A percentile compares a stretch with the other conserved stretches of the same genome.
phyloP scores from a whole-genome alignment of 92 coral and sea anemone genomes.

The Hydrozoanthus gracilis region DNA sequence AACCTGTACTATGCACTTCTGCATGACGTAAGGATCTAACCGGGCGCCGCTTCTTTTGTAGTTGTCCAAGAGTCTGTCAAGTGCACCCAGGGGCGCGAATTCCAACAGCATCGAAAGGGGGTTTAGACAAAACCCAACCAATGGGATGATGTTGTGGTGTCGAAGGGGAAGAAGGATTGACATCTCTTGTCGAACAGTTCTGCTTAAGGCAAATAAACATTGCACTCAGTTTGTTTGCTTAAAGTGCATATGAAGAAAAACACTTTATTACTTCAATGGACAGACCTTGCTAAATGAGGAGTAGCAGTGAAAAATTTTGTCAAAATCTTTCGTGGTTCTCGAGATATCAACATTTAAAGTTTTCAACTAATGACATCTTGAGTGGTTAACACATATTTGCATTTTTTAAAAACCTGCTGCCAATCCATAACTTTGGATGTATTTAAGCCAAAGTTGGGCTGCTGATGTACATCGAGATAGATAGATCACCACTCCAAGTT shows the following conservation, averaged over 20 bases:
- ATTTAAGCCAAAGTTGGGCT: too few species aligned
- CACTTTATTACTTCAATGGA: neutral
- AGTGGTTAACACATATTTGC: too few species aligned
- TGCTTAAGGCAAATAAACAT: conserved; percentile 19
- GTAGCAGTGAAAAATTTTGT: too few species aligned
- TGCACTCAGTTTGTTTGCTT: neutral
- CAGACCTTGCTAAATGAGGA: too few species aligned
- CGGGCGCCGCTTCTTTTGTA: conserved; percentile 90
- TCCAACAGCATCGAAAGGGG: conserved; percentile 94
- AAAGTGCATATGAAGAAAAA: neutral
- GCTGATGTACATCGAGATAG: too few species aligned
- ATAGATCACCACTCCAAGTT: too few species aligned
- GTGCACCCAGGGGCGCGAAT: conserved; percentile 93
- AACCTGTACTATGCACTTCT: conserved; percentile 98
- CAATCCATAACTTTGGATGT: too few species aligned
- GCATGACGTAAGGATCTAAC: conserved; percentile 87
- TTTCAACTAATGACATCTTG: too few species aligned
- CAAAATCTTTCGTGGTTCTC: too few species aligned
- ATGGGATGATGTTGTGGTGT: conserved; percentile 86
- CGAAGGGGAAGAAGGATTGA: conserved; percentile 89
- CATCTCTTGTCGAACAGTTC: conserved; percentile 96
- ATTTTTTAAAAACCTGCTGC: too few species aligned
- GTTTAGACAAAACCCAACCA: conserved; percentile 91
- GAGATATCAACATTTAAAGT: too few species aligned
- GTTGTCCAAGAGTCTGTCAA: conserved; percentile 85